Evolutionary conservation across 2,888 invertebrate genomes (phyloP).

Genomic region (Campoletis raptor): DNA sequence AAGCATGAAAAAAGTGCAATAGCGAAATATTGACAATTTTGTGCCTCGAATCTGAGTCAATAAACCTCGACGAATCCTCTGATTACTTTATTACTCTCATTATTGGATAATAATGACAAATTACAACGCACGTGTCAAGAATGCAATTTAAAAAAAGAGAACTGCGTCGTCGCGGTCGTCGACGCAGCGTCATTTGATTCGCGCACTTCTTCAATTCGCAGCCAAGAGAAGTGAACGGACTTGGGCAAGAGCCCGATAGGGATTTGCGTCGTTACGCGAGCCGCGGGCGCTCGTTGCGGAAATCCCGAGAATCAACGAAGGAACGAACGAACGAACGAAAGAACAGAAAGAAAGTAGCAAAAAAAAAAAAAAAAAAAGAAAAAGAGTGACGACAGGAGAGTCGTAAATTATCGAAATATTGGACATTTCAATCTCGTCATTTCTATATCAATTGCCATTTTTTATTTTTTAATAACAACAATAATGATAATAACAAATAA

Average conservation of each 20-base stretch:
- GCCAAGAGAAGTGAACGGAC: conserved; percentile 55
- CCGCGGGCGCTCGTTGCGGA: conserved; percentile 21
- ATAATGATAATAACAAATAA: too few species aligned
- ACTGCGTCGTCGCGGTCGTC: conserved; percentile 23
- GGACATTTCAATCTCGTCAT: background rate
- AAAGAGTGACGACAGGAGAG: conserved; percentile 12
- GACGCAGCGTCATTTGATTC: conserved; percentile 30
- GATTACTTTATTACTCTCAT: conserved; percentile 9
- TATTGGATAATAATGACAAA: background rate
- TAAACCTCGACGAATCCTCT: conserved; percentile 9
- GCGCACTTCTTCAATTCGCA: conserved; percentile 33
- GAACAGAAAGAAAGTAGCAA: background rate
- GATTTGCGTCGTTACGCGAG: conserved; percentile 35
- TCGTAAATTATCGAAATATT: conserved; percentile 33
- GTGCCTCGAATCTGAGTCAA: conserved; percentile 14
- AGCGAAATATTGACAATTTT: background rate
- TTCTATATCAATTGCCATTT: background rate
- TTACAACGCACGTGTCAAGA: background rate
- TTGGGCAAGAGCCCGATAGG: conserved; percentile 26
- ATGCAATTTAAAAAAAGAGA: background rate
- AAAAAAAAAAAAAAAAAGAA: conserved; percentile 23
- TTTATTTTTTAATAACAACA: background rate
- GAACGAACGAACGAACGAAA: background rate
- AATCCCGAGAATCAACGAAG: background rate
- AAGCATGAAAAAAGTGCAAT: background rate